Percentiles rank a stretch among this genome's conserved stretches.
Conservation (phyloP, 2,888 invertebrate species). For the Hyles lineata region DNA sequence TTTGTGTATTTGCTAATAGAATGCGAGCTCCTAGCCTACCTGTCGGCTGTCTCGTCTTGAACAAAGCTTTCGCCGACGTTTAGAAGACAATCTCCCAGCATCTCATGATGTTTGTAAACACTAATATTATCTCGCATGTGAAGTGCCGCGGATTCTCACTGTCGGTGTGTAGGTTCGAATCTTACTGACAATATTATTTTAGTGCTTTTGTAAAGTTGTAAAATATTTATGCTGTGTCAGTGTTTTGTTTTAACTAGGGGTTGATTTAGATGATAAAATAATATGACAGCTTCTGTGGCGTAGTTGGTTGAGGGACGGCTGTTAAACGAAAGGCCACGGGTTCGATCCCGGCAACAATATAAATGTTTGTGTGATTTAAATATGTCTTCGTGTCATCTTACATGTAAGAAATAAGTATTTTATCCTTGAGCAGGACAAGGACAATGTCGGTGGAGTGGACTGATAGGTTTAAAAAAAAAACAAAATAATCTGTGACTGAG, state of each 20-base stretch:
- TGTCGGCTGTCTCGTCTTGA: background rate
- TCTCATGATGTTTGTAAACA: slow-evolving; percentile 19
- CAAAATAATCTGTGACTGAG: too few relatives aligned
- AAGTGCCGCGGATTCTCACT: background rate
- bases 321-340: too few relatives aligned
- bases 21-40: slow-evolving; percentile 1
- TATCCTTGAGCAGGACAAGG: too few relatives aligned
- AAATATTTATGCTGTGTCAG: background rate
- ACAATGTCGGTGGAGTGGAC: too few relatives aligned
- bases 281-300: too few relatives aligned
- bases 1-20: background rate
- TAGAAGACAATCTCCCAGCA: slow-evolving; percentile 5
- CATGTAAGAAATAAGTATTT: too few relatives aligned
- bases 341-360: too few relatives aligned
- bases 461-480: too few relatives aligned
- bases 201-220: background rate
- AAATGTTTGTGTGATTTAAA: too few relatives aligned
- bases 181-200: background rate
- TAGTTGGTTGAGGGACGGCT: too few relatives aligned
- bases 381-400: too few relatives aligned
- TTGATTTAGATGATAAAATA: background rate
- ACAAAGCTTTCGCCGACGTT: slow-evolving; percentile 19
- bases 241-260: background rate
- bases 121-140: slow-evolving; percentile 8
- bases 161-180: background rate